Evolutionary conservation across 2,113 vertebrate genomes (phyloP).

Genomic region (Crotalus viridis): DNA sequence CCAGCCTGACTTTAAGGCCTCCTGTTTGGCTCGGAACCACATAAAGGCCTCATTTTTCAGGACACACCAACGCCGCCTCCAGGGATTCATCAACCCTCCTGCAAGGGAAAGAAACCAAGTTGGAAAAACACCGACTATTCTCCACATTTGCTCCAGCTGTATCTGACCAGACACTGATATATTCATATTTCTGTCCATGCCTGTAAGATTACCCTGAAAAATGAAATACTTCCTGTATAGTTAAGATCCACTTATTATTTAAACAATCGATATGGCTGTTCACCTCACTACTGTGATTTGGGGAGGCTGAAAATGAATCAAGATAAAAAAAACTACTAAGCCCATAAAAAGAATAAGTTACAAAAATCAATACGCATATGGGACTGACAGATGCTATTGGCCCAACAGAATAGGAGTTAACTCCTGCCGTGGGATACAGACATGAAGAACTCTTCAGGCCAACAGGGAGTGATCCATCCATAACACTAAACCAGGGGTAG

Average conservation of each 20-base stretch:
- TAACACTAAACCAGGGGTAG: background rate
- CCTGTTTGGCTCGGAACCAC: conserved; percentile 91
- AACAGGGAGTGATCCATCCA: background rate
- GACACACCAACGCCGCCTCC: conserved; percentile 89
- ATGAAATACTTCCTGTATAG: background rate
- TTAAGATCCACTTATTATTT: background rate
- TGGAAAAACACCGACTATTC: background rate
- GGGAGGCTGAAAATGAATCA: background rate
- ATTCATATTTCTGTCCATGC: background rate
- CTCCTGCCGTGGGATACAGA: background rate
- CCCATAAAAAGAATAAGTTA: background rate
- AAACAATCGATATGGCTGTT: background rate
- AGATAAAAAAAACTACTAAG: background rate
- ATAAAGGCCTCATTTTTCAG: conserved; percentile 90
- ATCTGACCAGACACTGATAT: background rate
- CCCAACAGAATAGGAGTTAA: background rate
- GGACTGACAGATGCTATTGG: background rate
- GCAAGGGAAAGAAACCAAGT: background rate
- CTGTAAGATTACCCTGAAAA: background rate
- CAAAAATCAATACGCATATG: background rate
- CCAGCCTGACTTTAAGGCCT: conserved; percentile 87
- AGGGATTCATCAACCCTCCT: conserved; percentile 89
- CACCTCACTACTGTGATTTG: background rate
- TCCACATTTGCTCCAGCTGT: background rate
- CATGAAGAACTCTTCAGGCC: background rate